These are phyloP conservation scores for Aix galericulata DNA, from an alignment of 2,113 vertebrate species.

Conservation along the genomic window DNA sequence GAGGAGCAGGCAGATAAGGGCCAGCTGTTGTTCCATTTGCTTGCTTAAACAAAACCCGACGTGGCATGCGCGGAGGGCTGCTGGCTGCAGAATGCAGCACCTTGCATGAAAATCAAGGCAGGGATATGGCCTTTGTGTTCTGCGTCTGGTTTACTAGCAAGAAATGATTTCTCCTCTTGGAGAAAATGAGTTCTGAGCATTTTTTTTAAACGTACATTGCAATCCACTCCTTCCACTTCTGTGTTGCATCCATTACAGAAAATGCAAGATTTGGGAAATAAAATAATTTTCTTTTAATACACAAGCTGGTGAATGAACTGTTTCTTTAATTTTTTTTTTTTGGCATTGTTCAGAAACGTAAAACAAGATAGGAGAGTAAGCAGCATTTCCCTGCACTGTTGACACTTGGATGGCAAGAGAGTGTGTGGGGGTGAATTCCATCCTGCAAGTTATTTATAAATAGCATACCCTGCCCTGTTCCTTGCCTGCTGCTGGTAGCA, in stretches of 20 bases:
- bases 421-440: not conserved
- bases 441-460: conserved; percentile 38
- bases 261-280: not conserved
- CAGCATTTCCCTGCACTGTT: not conserved
- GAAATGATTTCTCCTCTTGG: not conserved
- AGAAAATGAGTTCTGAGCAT: not conserved
- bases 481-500: conserved; percentile 12
- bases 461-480: not conserved
- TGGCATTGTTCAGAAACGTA: not conserved
- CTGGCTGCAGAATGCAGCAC: conserved; percentile 25
- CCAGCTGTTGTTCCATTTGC: conserved; percentile 32
- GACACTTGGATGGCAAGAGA: not conserved
- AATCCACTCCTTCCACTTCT: not conserved
- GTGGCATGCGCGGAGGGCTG: not conserved
- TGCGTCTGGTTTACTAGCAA: not conserved
- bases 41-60: not conserved
- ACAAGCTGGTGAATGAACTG: not conserved
- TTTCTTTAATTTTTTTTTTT: not conserved
- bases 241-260: not conserved
- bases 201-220: not conserved
- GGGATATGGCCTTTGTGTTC: not conserved
- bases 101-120: not conserved
- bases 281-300: not conserved
- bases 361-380: not conserved
- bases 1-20: conserved; percentile 43